Base-by-base conservation (phyloP, 1,140 invertebrate species). In the Cyrtorhinus lividipennis region DNA sequence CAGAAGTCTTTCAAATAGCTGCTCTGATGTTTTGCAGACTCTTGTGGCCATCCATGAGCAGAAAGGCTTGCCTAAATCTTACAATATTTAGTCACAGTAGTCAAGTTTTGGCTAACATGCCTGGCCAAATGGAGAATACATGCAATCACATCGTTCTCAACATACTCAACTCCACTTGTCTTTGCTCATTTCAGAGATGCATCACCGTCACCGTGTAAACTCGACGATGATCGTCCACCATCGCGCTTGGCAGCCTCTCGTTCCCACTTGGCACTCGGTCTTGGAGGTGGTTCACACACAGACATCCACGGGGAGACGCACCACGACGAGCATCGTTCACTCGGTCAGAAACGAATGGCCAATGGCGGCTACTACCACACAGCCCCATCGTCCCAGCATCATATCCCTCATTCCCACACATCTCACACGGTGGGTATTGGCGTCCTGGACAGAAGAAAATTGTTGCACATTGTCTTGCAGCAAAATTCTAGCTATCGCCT, bases 351-450 rank as follows among this genome's bases (percentile, higher is more conserved):
- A 26, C 53, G 46, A 60, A 10, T 64, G 44, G 66, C 64, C 2
- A 64, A 64, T 20, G 87, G 90, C 72, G 75, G 90, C 24, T 91
- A 89, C 71, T 91, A 91, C 70, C 90, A 90, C 71, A 86, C 85
- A 2, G 76, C 84, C 67, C 68, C 68, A 12, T 10, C 48, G 38
- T 53, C 56, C 57, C 63, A 13, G 64, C 65, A 25, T 45, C 26
- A 53, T 45, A 62, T 62, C 12, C 56, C 56, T 20, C 56, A 58
- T 24, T 58, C 56, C 3, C 56, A 58, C 13, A 58, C 56, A 8
- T 53, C 48, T 22, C 48, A 53, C 18, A 53, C 48, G 48, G 48
- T 53, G 10, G 10, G 48, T 12, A 53, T 15, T 38, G 5, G 30
- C 5, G 30, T 38, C 5, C 15, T 38, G 30, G 30, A 8, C 15